Base-by-base conservation (phyloP, 1,140 invertebrate genomes). In the Ditylenchus dipsaci region DNA sequence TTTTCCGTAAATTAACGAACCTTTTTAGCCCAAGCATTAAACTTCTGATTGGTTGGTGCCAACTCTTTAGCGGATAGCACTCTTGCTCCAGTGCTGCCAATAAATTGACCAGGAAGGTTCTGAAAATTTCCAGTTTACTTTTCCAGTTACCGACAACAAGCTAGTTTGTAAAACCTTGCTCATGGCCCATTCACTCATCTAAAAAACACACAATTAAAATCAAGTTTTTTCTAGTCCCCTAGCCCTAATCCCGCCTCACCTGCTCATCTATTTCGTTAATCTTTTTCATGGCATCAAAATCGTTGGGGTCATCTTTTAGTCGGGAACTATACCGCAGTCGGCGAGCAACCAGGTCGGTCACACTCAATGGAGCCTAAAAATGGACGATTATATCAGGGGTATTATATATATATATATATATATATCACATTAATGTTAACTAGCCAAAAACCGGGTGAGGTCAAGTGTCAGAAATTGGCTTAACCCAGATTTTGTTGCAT, bases 21-120 rank as follows among this genome's bases (percentile, higher is more conserved):
- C 43, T 70, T 70, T 59, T 70, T 70, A 42, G 68, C 68, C 68
- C 68, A 70, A 0, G 68, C 68, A 60, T 70, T 64, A 26, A 59
- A 70, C 23, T 58, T 56, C 1, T 65, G 68, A 23, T 70, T 53
- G 9, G 13, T 38, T 21, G 68, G 68, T 33, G 26, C 68, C 30
- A 70, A 47, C 42, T 70, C 68, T 26, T 70, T 68, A 15, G 57
- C 68, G 7, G 61, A 57, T 1, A 70, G 53, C 53, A 70, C 68
- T 42, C 65, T 64, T 15, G 68, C 68, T 30, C 68, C 68, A 26
- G 68, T 70, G 58, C 56, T 42, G 29, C 68, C 68, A 27, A 53
- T 60, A 45, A 70, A 70, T 19, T 59, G 49, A 15, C 68, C 68
- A 29, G 68, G 67, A 21, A 67, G 30, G 3, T 47, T n/a, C 33